Conservation (phyloP, 2,888 invertebrate species). For the Caenorhabditis angaria region DNA sequence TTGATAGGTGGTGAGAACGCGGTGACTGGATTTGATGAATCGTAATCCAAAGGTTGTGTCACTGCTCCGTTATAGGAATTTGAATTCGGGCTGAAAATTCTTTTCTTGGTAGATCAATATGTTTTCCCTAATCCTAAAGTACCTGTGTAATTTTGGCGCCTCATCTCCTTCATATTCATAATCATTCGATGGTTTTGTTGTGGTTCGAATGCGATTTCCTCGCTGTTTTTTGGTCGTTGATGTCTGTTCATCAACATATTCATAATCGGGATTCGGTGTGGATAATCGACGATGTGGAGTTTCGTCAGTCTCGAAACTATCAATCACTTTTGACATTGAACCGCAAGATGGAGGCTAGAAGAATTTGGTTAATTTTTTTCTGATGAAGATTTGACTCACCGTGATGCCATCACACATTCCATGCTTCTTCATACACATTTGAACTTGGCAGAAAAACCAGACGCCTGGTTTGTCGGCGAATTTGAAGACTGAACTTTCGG, state of each 20-base stretch:
- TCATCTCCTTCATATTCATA: slow-evolving; percentile 43
- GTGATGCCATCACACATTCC: slow-evolving; percentile 71
- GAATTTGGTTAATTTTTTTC: no score
- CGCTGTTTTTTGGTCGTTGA: slow-evolving; percentile 16
- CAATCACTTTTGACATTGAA: slow-evolving; percentile 20
- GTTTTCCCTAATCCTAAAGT: no score
- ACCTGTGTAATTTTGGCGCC: slow-evolving; percentile 39
- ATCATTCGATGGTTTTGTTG: slow-evolving; percentile 16
- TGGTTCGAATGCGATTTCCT: slow-evolving; percentile 17
- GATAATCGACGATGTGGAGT: background rate
- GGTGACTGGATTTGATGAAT: slow-evolving; percentile 22
- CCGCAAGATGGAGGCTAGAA: slow-evolving; percentile 47
- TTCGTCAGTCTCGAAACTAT: slow-evolving; percentile 2
- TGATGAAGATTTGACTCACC: slow-evolving; percentile 56
- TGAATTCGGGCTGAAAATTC: slow-evolving; percentile 33
- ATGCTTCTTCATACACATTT: slow-evolving; percentile 72
- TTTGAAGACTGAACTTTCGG: slow-evolving; percentile 72
- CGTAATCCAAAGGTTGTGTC: slow-evolving; percentile 33
- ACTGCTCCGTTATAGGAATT: slow-evolving; percentile 23
- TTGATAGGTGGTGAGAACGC: slow-evolving; percentile 39
- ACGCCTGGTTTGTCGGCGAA: slow-evolving; percentile 72
- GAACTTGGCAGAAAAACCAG: slow-evolving; percentile 73
- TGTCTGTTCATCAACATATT: slow-evolving; percentile 26
- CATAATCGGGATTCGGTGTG: slow-evolving; percentile 12
- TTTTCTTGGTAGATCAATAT: background rate